Evolutionary conservation across 1,140 invertebrate genomes (phyloP), one percentile per base, ranked within the genome.

Genomic region (Lysiphlebus fabarum): DNA sequence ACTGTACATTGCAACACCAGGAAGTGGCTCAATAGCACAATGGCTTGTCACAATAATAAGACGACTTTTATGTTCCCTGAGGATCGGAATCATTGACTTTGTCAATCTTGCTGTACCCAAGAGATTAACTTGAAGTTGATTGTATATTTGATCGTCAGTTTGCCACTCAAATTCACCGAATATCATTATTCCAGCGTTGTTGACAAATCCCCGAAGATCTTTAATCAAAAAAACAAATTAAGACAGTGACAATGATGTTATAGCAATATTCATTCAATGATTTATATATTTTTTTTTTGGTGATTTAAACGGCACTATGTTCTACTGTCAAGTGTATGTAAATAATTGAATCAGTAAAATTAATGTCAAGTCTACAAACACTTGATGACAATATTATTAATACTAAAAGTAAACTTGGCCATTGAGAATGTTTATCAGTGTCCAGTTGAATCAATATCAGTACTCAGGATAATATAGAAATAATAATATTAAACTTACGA

Each of bases 161-260:
- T 89, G 87, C 90, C 94, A 96, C 72, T 96, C 93, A 66, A 91
- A 91, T 74, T 95, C 91, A 0, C 92, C 94, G 65, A 93, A 90
- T 11, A 89, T 84, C 85, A 93, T 92, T 1, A 95, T 83, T 0
- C 92, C 95, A 3, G 93, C 93, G 75, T 96, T 96, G 68, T 95
- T 94, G 0, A 96, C 82, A 7, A 96, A 62, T 0, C 86, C 86
- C 68, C 81, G 85, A 42, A 90, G 75, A 67, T 70, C 86, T 87
- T 63, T 9, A 67, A 74, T 65, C 62, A n/a, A n/a, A n/a, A n/a
- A 58, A 26, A 26, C 0, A 0, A 26, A 26, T 26, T 26, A 26
- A 26, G 4, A 26, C 17, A 26, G 17, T 26, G 17, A 26, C 17
- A 26, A 26, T n/a, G n/a, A n/a, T n/a, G n/a, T n/a, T n/a, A n/a